phyloP scores from a whole-genome alignment of 2,797 vertebrate genomes.

The Myiotriccus ornatus region DNA sequence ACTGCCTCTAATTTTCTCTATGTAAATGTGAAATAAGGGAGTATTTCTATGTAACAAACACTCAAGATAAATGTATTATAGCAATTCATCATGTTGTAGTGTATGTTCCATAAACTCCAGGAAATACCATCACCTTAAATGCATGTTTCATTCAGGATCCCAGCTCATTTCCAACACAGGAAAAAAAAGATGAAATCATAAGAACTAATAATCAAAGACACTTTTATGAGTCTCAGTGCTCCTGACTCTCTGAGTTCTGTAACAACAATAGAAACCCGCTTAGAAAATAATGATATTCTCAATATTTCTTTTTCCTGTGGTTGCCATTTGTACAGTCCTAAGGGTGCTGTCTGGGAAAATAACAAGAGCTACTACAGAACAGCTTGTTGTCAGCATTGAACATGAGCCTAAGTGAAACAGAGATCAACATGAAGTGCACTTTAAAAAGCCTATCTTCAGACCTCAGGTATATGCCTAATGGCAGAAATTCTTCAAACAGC shows the following conservation, averaged over 20 bases:
- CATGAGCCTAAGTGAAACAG: constrained; percentile 17
- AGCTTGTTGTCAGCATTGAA: constrained; percentile 22
- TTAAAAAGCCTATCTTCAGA: constrained; percentile 17
- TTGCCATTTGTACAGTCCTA: constrained; percentile 28
- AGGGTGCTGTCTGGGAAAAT: constrained; percentile 50
- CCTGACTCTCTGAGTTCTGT: constrained; percentile 20
- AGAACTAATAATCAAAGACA: constrained; percentile 53
- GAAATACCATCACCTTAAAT: not conserved
- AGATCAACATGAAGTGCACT: constrained; percentile 42
- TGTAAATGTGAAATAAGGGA: not conserved
- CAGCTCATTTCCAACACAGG: not conserved
- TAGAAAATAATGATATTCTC: constrained; percentile 37
- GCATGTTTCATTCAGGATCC: not conserved
- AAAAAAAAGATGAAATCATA: not conserved
- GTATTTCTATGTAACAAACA: not conserved
- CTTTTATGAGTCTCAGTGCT: constrained; percentile 34
- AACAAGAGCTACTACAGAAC: constrained; percentile 26
- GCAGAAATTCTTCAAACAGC: constrained; percentile 37
- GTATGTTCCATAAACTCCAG: not conserved
- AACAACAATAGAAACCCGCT: constrained; percentile 33
- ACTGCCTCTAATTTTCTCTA: not conserved
- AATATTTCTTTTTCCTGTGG: constrained; percentile 9
- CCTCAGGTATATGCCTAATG: not conserved
- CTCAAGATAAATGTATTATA: not conserved
- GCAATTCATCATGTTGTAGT: not conserved